Percentiles rank a stretch among this genome's conserved stretches.
Conservation (phyloP, 2,888 invertebrate genomes). For the Ennomos erosarius region DNA sequence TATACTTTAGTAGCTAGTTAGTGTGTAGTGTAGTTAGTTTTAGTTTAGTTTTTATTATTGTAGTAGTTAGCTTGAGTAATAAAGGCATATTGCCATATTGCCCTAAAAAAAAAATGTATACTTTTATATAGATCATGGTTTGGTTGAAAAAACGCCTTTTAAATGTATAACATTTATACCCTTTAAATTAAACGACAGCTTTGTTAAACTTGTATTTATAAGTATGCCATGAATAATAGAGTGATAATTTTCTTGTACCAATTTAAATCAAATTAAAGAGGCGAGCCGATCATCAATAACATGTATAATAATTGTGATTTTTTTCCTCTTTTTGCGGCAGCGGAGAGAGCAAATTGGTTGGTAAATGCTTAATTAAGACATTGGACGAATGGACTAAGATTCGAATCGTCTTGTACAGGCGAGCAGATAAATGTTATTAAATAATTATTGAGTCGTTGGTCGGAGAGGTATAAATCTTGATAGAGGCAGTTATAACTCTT, state of each 20-base stretch:
- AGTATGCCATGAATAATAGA: too few relatives aligned
- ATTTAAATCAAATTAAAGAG: constrained; percentile 31
- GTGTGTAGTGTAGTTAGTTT: too few relatives aligned
- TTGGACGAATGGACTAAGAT: constrained; percentile 52
- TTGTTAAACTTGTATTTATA: too few relatives aligned
- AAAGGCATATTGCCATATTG: too few relatives aligned
- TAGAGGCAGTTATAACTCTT: constrained; percentile 16
- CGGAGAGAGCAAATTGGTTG: constrained; percentile 61
- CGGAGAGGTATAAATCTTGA: constrained; percentile 25
- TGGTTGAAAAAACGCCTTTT: too few relatives aligned
- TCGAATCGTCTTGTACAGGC: constrained; percentile 58
- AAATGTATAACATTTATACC: too few relatives aligned
- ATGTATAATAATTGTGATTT: constrained; percentile 25
- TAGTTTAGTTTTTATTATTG: too few relatives aligned
- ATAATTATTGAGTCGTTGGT: constrained; percentile 8
- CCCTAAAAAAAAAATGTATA: too few relatives aligned
- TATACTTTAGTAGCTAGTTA: too few relatives aligned
- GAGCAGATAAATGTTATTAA: constrained; percentile 38
- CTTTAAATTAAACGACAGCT: too few relatives aligned
- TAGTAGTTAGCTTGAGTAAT: too few relatives aligned
- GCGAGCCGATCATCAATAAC: constrained; percentile 27
- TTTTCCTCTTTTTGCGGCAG: constrained; percentile 15
- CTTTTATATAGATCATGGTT: too few relatives aligned
- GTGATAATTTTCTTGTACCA: constrained; percentile 7
- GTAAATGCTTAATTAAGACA: constrained; percentile 77